A percentile compares a stretch with the other conserved stretches of the same genome.
phyloP scores from a whole-genome alignment of 2,888 invertebrate species.

The Hypercompe scribonia region DNA sequence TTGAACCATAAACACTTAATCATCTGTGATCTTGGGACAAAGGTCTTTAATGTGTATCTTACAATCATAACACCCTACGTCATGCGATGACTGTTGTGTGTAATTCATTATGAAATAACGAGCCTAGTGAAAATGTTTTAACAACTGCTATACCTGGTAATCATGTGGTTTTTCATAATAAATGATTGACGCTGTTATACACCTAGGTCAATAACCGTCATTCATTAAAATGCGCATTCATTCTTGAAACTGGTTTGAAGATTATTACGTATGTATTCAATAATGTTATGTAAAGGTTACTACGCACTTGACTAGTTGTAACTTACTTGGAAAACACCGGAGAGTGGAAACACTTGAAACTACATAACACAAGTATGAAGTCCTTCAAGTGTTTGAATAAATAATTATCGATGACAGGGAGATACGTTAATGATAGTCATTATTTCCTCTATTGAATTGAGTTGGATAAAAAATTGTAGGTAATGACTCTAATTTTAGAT shows the following conservation, averaged over 20 bases:
- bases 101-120: too few relatives aligned
- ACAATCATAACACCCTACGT: too few relatives aligned
- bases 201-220: conserved; percentile 1
- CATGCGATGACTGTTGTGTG: too few relatives aligned
- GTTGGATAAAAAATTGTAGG: background rate
- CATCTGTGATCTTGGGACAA: too few relatives aligned
- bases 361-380: background rate
- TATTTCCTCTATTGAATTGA: background rate
- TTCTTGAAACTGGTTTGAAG: conserved; percentile 10
- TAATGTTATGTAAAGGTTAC: conserved; percentile 5
- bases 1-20: too few relatives aligned
- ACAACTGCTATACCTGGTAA: background rate
- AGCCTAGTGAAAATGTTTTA: background rate
- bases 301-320: conserved; percentile 3
- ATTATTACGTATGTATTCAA: background rate
- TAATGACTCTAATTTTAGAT: background rate
- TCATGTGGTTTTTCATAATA: background rate
- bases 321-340: background rate
- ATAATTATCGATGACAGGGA: background rate
- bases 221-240: conserved; percentile 8
- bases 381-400: background rate
- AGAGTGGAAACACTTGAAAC: background rate
- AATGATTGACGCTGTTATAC: background rate
- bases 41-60: too few relatives aligned
- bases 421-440: background rate